Conservation (phyloP, 2,113 vertebrate genomes). For the Hyperopisus bebe region DNA sequence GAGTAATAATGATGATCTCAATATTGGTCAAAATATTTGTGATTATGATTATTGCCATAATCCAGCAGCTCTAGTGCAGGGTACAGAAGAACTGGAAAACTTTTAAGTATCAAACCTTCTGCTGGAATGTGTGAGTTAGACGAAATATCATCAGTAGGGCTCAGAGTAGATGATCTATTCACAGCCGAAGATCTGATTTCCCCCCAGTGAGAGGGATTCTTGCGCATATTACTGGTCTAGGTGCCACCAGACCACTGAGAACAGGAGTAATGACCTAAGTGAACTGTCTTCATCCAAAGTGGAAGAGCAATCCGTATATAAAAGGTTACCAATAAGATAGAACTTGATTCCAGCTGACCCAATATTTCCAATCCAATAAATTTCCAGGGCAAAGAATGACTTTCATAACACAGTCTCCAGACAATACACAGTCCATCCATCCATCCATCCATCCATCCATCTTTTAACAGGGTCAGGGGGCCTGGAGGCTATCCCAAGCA, state of each 20-base stretch:
- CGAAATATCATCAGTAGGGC: neutral
- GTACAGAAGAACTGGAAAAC: neutral
- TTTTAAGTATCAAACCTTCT: neutral
- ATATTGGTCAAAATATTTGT: too few relatives aligned
- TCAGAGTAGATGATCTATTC: neutral
- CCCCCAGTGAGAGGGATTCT: neutral
- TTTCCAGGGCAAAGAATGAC: neutral
- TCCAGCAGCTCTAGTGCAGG: too few relatives aligned
- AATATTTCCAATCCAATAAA: neutral
- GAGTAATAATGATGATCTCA: too few relatives aligned
- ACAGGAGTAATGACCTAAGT: neutral
- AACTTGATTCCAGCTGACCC: neutral
- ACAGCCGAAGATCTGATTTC: neutral
- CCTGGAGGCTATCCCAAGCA: neutral
- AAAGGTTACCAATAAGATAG: neutral
- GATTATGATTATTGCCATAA: too few relatives aligned
- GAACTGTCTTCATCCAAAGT: neutral
- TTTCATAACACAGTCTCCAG: neutral
- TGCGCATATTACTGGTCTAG: neutral
- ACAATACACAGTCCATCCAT: neutral
- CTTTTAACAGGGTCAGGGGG: neutral
- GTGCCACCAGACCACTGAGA: neutral
- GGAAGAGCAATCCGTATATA: neutral
- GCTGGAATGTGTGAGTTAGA: neutral
- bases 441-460: slow-evolving; percentile 1